Conservation (phyloP, 2,888 invertebrate genomes). For the Agriopis aurantiaria region DNA sequence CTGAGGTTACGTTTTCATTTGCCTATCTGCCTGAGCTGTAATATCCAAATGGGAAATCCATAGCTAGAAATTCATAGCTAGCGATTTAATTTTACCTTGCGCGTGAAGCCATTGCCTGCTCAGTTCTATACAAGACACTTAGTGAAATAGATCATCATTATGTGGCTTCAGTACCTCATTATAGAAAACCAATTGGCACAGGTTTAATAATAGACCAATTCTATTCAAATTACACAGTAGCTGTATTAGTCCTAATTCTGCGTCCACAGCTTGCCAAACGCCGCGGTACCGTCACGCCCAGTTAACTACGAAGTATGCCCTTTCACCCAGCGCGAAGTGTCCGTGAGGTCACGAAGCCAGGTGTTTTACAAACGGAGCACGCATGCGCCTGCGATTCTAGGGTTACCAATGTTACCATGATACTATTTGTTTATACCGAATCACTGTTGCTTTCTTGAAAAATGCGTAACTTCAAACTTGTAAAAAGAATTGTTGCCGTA, state of each 20-base stretch:
- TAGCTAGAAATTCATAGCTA: too few relatives aligned
- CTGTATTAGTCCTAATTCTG: background rate
- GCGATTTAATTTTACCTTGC: too few relatives aligned
- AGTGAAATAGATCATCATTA: background rate
- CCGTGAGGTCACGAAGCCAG: conserved; percentile 32
- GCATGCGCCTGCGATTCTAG: conserved; percentile 9
- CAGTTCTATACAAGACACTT: too few relatives aligned
- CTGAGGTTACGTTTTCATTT: too few relatives aligned
- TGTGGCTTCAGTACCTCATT: conserved; percentile 1
- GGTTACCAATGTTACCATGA: conserved; percentile 2
- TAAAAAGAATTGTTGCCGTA: too few relatives aligned
- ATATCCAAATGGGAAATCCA: too few relatives aligned
- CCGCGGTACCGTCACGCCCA: conserved; percentile 23
- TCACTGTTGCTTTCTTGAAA: background rate
- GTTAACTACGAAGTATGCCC: conserved; percentile 29
- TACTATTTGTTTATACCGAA: background rate
- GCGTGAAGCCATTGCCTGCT: too few relatives aligned
- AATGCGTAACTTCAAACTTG: too few relatives aligned
- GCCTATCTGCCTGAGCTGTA: too few relatives aligned
- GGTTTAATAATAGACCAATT: background rate
- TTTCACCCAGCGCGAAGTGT: conserved; percentile 29
- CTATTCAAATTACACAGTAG: conserved; percentile 5
- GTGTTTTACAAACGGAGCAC: conserved; percentile 30
- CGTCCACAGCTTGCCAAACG: conserved; percentile 23
- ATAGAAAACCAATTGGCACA: conserved; percentile 6